Percentiles rank a stretch among this genome's conserved stretches.
phyloP scores from a whole-genome alignment of 2,888 invertebrate species.

The Eupithecia pulchellata region DNA sequence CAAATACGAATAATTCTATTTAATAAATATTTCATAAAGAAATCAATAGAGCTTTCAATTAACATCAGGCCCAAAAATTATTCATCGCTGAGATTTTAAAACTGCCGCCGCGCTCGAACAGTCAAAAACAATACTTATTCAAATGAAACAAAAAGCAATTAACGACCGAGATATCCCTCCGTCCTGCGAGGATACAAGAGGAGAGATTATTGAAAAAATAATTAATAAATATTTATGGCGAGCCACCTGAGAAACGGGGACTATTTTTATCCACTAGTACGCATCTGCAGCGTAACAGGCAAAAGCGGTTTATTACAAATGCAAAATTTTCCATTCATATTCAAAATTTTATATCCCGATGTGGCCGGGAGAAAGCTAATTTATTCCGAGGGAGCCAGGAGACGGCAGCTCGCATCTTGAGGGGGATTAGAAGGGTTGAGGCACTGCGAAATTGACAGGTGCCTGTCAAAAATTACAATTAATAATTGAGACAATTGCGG shows the following conservation, averaged over 20 bases:
- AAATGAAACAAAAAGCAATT: slow-evolving; percentile 86
- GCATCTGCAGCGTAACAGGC: slow-evolving; percentile 79
- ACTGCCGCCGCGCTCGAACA: slow-evolving; percentile 75
- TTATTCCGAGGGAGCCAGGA: slow-evolving; percentile 87
- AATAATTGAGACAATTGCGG: slow-evolving; percentile 80
- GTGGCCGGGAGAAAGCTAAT: slow-evolving; percentile 89
- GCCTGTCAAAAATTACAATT: slow-evolving; percentile 85
- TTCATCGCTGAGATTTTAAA: slow-evolving; percentile 80
- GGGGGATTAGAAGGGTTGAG: slow-evolving; percentile 84
- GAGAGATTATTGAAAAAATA: slow-evolving; percentile 86
- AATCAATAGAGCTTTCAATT: slow-evolving; percentile 71
- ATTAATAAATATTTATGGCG: slow-evolving; percentile 85
- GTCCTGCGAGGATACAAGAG: slow-evolving; percentile 77
- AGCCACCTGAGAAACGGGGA: slow-evolving; percentile 81
- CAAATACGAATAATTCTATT: no score
- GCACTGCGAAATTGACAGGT: slow-evolving; percentile 83
- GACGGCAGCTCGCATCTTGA: slow-evolving; percentile 79
- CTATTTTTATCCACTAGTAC: slow-evolving; percentile 79
- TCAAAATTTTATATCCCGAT: slow-evolving; percentile 94
- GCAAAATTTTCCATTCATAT: slow-evolving; percentile 95
- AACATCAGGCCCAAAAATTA: slow-evolving; percentile 71
- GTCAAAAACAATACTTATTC: slow-evolving; percentile 86
- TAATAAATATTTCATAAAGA: slow-evolving; percentile 27
- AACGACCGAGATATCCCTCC: slow-evolving; percentile 82
- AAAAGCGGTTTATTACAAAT: slow-evolving; percentile 92